Percentiles rank a stretch among this genome's conserved stretches.
phyloP scores from a whole-genome alignment of 2,113 vertebrate species.

The Morone chrysops region DNA sequence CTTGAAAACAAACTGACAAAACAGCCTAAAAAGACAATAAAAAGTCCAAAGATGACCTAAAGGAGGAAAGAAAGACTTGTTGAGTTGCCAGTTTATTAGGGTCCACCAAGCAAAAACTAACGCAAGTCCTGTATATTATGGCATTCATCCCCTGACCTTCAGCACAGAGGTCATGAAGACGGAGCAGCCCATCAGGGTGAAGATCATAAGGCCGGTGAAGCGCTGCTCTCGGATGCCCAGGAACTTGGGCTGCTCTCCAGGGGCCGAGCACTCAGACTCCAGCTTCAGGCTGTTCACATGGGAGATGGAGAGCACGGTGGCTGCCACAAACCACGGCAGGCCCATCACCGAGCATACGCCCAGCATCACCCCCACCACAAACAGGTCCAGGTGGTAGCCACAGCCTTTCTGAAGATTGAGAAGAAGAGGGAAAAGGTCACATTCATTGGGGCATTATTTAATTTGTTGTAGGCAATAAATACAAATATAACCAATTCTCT shows the following conservation, averaged over 20 bases:
- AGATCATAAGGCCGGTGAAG: slow-evolving; percentile 99
- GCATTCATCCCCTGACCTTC: slow-evolving; percentile 84
- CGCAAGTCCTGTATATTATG: neutral
- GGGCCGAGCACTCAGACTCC: slow-evolving; percentile 97
- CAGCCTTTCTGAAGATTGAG: slow-evolving; percentile 84
- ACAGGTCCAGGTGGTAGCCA: slow-evolving; percentile 96
- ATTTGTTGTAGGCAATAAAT: neutral
- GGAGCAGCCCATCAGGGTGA: slow-evolving; percentile 97
- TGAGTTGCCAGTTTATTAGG: too few relatives aligned
- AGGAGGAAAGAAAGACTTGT: too few relatives aligned
- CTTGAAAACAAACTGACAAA: too few relatives aligned
- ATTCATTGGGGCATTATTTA: too few relatives aligned
- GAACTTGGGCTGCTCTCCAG: slow-evolving; percentile 98
- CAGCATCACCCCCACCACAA: slow-evolving; percentile 98
- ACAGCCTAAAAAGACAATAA: too few relatives aligned
- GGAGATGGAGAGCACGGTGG: slow-evolving; percentile 98
- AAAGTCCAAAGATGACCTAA: neutral
- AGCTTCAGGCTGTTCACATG: slow-evolving; percentile 98
- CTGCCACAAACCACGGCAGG: slow-evolving; percentile 98
- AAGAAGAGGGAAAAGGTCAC: neutral
- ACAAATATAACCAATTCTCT: too few relatives aligned
- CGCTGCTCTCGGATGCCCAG: slow-evolving; percentile 97
- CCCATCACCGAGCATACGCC: slow-evolving; percentile 98
- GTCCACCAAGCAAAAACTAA: neutral
- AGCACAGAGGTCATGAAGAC: slow-evolving; percentile 99